Evolutionary conservation across 2,888 invertebrate species (phyloP).

Genomic region (Synanthedon tipuliformis): DNA sequence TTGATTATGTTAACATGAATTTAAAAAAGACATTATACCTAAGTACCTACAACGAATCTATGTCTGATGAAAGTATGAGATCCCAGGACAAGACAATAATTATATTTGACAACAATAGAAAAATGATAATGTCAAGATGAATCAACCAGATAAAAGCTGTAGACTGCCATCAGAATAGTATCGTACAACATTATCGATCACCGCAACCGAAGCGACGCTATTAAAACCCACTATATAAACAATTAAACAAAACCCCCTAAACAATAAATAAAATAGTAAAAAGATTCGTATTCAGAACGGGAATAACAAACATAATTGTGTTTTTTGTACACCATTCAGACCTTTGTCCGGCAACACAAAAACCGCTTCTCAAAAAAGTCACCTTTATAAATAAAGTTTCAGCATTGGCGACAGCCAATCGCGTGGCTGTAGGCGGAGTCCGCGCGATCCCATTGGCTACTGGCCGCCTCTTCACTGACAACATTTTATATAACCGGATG

Average conservation of each 20-base stretch:
- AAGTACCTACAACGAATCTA: no score
- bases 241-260: constrained; percentile 34
- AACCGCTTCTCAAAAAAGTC: constrained; percentile 64
- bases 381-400: constrained; percentile 69
- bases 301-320: constrained; percentile 67
- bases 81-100: no score
- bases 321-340: constrained; percentile 60
- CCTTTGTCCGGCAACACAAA: constrained; percentile 51
- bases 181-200: constrained; percentile 14
- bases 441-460: constrained; percentile 35
- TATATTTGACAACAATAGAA: no score
- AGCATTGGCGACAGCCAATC: constrained; percentile 48
- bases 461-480: constrained; percentile 45
- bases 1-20: no score
- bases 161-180: constrained; percentile 20
- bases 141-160: constrained; percentile 4
- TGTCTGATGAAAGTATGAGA: no score
- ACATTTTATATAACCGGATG: constrained; percentile 69
- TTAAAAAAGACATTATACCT: no score
- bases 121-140: constrained; percentile 3
- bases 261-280: constrained; percentile 40
- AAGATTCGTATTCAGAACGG: constrained; percentile 46
- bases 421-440: constrained; percentile 38
- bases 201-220: constrained; percentile 2
- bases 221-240: constrained; percentile 31